A percentile compares a stretch with the other conserved stretches of the same genome.
Evolutionary conservation across 2,888 invertebrate species (phyloP).

Genomic region (Drosophila aldrichi): DNA sequence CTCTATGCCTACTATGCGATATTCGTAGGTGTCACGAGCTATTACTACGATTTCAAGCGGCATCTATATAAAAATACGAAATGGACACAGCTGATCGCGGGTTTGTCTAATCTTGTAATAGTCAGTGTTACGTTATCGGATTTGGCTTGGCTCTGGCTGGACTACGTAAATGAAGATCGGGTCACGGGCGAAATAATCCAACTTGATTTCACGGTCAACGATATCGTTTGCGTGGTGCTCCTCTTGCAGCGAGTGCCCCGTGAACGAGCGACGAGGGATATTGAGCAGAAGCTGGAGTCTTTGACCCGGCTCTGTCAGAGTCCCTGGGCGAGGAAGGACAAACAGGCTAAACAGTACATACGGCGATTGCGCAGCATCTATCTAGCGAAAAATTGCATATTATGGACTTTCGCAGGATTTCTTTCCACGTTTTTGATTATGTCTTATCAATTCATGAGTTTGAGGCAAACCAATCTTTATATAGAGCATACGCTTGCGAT

Average conservation of each 20-base stretch:
- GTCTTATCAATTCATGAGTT: accelerated
- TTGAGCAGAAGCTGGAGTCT: constrained; percentile 10
- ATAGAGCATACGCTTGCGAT: background rate
- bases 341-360: background rate
- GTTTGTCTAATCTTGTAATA: constrained; percentile 23
- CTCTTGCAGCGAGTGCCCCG: constrained; percentile 29
- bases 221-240: constrained; percentile 26
- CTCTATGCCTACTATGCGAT: constrained; percentile 35
- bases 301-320: constrained; percentile 24
- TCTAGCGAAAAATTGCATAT: constrained; percentile 15
- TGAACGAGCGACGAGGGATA: constrained; percentile 17
- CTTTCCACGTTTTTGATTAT: background rate
- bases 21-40: constrained; percentile 43
- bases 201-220: constrained; percentile 16
- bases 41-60: constrained; percentile 38
- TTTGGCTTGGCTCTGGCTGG: background rate
- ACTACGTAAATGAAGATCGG: background rate
- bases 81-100: constrained; percentile 35
- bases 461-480: accelerated
- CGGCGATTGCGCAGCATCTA: constrained; percentile 11
- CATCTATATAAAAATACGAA: constrained; percentile 14
- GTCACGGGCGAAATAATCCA: background rate
- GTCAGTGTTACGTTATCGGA: background rate
- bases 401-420: constrained; percentile 10
- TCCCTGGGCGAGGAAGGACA: background rate